Evolutionary conservation across 2,113 vertebrate genomes (phyloP).

Genomic region (Struthidea cinerea): DNA sequence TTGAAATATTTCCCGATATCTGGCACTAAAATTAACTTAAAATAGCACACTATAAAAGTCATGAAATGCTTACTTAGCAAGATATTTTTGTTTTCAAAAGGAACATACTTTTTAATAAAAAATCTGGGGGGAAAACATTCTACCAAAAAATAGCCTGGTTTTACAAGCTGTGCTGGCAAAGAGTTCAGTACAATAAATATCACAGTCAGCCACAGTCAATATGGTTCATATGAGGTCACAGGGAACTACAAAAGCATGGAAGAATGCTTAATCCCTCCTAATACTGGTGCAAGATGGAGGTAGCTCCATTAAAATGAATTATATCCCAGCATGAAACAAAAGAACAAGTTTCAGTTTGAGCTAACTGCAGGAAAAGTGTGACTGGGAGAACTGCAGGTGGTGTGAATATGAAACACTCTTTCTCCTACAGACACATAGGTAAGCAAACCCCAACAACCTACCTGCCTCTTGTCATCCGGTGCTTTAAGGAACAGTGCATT

Average conservation of each 20-base stretch:
- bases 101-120: background rate
- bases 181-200: slow-evolving; percentile 15
- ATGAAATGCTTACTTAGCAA: background rate
- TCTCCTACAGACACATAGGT: background rate
- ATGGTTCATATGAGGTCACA: slow-evolving; percentile 33
- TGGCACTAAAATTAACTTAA: background rate
- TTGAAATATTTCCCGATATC: background rate
- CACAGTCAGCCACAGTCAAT: slow-evolving; percentile 14
- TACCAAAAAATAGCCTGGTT: background rate
- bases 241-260: background rate
- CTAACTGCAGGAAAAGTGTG: background rate
- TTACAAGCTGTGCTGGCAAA: slow-evolving; percentile 32
- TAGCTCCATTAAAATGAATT: background rate
- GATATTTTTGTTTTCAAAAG: background rate
- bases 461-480: slow-evolving; percentile 96
- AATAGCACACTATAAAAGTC: background rate
- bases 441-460: slow-evolving; percentile 40
- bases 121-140: background rate
- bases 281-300: background rate
- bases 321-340: background rate
- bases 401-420: background rate
- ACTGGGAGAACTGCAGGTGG: background rate
- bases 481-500: slow-evolving; percentile 98
- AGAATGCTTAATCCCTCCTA: background rate
- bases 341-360: background rate